Conservation (phyloP, 2,888 invertebrate genomes). For the Petrophora chlorosata region DNA sequence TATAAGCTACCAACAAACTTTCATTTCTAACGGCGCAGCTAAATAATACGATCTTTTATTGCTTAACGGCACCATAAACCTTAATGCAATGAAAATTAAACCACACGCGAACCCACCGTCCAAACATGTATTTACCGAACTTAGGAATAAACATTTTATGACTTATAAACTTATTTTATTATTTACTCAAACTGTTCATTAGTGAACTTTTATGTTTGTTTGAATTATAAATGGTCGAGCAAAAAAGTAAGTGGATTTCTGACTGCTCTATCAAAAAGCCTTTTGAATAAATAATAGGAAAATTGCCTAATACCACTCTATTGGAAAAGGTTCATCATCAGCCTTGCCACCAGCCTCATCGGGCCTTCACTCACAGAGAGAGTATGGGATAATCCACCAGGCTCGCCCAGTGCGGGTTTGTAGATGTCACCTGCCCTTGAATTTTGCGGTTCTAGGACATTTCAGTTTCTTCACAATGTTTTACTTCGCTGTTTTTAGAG, state of each 20-base stretch:
- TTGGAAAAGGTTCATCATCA: too few relatives aligned
- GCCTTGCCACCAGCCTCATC: too few relatives aligned
- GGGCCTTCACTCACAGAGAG: too few relatives aligned
- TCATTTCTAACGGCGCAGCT: slow-evolving; percentile 14
- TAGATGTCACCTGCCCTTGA: too few relatives aligned
- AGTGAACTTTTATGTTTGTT: neutral
- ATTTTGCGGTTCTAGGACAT: too few relatives aligned
- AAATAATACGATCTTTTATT: slow-evolving; percentile 38
- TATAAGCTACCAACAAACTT: slow-evolving; percentile 9
- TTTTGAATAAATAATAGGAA: neutral
- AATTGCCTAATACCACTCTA: too few relatives aligned
- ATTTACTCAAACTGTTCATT: slow-evolving; percentile 7
- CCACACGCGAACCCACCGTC: slow-evolving; percentile 31
- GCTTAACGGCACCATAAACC: slow-evolving; percentile 45
- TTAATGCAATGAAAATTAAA: slow-evolving; percentile 45
- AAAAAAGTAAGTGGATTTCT: neutral
- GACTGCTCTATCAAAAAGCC: neutral
- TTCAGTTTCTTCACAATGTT: too few relatives aligned
- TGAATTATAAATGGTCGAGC: neutral
- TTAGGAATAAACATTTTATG: slow-evolving; percentile 38
- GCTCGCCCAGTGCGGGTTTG: too few relatives aligned
- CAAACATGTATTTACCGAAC: slow-evolving; percentile 28
- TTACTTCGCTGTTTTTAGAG: too few relatives aligned
- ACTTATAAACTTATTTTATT: slow-evolving; percentile 9
- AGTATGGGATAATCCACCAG: too few relatives aligned